Conservation (phyloP, 2,888 invertebrate species). For the Latheticus oryzae region DNA sequence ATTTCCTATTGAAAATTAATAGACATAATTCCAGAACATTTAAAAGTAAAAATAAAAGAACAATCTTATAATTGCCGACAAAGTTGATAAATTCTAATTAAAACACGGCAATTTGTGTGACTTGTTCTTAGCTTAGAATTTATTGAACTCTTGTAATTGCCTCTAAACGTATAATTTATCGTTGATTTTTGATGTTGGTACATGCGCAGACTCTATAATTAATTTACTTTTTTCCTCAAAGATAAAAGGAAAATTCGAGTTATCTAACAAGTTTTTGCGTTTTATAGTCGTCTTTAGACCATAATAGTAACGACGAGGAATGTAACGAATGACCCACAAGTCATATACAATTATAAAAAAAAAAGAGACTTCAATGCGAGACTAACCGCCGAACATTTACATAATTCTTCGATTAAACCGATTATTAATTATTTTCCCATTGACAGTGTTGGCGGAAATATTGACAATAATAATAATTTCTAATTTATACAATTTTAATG, state of each 20-base stretch:
- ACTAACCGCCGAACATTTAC: too few species aligned
- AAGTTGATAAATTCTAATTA: slow-evolving; percentile 32
- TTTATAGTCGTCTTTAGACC: slow-evolving; percentile 12
- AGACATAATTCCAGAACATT: slow-evolving; percentile 25
- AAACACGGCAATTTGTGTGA: slow-evolving; percentile 26
- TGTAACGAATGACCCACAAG: slow-evolving; percentile 12
- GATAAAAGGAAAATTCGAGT: too few species aligned
- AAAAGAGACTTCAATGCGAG: too few species aligned
- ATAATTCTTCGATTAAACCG: slow-evolving; percentile 15
- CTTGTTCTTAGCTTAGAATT: slow-evolving; percentile 13
- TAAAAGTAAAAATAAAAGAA: slow-evolving; percentile 20
- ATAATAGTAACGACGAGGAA: slow-evolving; percentile 7
- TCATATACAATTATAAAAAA: slow-evolving; percentile 9
- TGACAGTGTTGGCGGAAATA: slow-evolving; percentile 10
- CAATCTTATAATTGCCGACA: slow-evolving; percentile 19
- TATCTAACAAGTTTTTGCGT: too few species aligned
- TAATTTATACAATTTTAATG: slow-evolving; percentile 29
- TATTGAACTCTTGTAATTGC: slow-evolving; percentile 18
- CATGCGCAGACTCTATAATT: slow-evolving; percentile 1
- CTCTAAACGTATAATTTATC: slow-evolving; percentile 13
- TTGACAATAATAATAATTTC: slow-evolving; percentile 14
- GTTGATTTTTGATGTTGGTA: slow-evolving; percentile 7
- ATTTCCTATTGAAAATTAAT: too few species aligned
- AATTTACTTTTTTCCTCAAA: neutral
- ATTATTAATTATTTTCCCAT: slow-evolving; percentile 8